A percentile compares a stretch with the other conserved stretches of the same genome.
phyloP scores from a whole-genome alignment of 2,113 vertebrate species.

The Merops nubicus region DNA sequence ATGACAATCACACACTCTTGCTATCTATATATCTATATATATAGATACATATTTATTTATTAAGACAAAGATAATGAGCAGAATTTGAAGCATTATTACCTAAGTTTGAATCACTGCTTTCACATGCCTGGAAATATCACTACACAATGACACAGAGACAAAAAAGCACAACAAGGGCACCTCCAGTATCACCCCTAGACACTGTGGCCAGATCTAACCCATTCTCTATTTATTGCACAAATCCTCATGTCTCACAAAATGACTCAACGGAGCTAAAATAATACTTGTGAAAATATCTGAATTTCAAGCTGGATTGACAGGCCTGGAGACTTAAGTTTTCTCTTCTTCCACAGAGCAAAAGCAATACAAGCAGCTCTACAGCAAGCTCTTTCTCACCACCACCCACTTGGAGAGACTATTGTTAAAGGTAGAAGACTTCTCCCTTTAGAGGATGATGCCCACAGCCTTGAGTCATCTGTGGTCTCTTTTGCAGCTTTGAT shows the following conservation, averaged over 20 bases:
- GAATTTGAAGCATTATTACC: not conserved
- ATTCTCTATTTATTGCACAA: slow-evolving; percentile 2
- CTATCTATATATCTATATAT: too few relatives aligned
- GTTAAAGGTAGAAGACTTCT: slow-evolving; percentile 7
- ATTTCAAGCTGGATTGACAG: slow-evolving; percentile 23
- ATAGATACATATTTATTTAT: not conserved
- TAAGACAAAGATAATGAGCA: not conserved
- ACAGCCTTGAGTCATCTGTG: not conserved
- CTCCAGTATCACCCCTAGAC: not conserved
- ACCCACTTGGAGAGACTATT: slow-evolving; percentile 21
- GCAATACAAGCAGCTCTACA: not conserved
- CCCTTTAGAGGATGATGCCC: not conserved
- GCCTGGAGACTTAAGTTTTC: not conserved
- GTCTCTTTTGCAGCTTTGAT: not conserved
- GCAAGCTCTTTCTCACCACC: not conserved
- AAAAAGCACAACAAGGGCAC: not conserved
- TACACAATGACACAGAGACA: not conserved
- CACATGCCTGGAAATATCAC: not conserved
- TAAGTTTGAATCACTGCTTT: not conserved
- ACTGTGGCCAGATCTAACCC: not conserved
- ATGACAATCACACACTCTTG: not conserved
- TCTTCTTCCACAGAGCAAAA: not conserved
- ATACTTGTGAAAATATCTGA: slow-evolving; percentile 44
- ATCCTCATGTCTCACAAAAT: slow-evolving; percentile 11
- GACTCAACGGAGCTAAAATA: slow-evolving; percentile 51